Evolutionary conservation across 1,140 invertebrate genomes (phyloP).

Genomic region (Leptinotarsa texana): DNA sequence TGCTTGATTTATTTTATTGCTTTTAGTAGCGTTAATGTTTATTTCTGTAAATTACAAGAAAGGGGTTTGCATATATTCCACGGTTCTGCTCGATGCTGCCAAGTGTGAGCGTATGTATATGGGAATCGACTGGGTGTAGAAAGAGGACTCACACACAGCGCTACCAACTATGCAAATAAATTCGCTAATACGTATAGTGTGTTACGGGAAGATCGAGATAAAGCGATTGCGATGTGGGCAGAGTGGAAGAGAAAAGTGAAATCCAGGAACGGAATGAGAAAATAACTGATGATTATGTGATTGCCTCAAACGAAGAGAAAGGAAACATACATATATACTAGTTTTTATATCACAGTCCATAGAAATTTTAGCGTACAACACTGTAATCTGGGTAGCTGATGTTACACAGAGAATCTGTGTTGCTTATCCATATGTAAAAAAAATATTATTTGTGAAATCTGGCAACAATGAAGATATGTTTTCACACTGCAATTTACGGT

Average conservation of each 20-base stretch:
- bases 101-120: slow-evolving; percentile 20
- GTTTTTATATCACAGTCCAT: no score
- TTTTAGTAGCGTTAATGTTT: slow-evolving; percentile 57
- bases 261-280: no score
- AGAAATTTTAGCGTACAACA: no score
- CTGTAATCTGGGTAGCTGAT: no score
- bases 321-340: no score
- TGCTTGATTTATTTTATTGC: slow-evolving; percentile 56
- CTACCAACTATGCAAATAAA: slow-evolving; percentile 33
- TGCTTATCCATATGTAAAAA: no score
- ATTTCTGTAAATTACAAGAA: slow-evolving; percentile 56
- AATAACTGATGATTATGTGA: no score
- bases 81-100: slow-evolving; percentile 8
- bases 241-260: background rate
- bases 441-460: no score
- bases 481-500: no score
- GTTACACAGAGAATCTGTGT: no score
- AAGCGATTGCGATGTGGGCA: slow-evolving; percentile 12
- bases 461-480: no score
- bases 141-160: slow-evolving; percentile 12
- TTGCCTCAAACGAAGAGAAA: no score
- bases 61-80: slow-evolving; percentile 50
- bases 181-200: slow-evolving; percentile 22
- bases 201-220: slow-evolving; percentile 12
- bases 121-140: slow-evolving; percentile 18